Base-by-base conservation (phyloP, 2,797 vertebrate genomes). In the Lepilemur septentrionalis region DNA sequence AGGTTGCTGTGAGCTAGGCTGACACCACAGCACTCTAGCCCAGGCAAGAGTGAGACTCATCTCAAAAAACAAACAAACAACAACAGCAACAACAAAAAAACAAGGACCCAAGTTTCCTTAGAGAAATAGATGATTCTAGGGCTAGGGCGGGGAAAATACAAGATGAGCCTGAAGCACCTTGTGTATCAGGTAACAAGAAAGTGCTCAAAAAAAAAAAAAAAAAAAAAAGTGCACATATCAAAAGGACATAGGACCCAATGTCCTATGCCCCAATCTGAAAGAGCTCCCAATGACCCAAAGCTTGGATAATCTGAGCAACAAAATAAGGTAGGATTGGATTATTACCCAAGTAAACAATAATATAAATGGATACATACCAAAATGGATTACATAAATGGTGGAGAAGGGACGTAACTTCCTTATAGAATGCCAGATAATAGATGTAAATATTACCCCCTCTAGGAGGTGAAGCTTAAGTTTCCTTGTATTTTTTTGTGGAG, bases 301-400 rank as follows among this genome's bases (percentile, higher is more conserved):
- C 18, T 92, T 73, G 52, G 79, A 89, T 28, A 89, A 76, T 22
- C 3, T 70, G 73, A 91, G 13, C n/a, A 76, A 92, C 57, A 84
- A 94, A 94, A 35, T 50, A 95, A 83, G 65, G 38, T 32, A 93
- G 50, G 55, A 88, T 1, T 76, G 25, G 11, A 94, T 72, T 91
- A 43, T 38, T 92, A 92, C 32, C 14, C n/a, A 57, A 72, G 10
- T 67, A 85, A 55, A 81, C 65, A 70, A 57, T 48, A 91, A 59
- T 69, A 63, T 35, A 57, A 23, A 52, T 11, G 30, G 85, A n/a
- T 65, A 73, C 55, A 80, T 59, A 14, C 28, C 30, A 80, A 95
- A 84, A 73, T 23, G 15, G 28, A 78, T 50, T 63, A 82, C 52
- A 46, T 22, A 59, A 67, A 88, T 28, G 30, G 38, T 14, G 18